phyloP scores from a whole-genome alignment of 2,113 vertebrate genomes.

The Paralichthys olivaceus region DNA sequence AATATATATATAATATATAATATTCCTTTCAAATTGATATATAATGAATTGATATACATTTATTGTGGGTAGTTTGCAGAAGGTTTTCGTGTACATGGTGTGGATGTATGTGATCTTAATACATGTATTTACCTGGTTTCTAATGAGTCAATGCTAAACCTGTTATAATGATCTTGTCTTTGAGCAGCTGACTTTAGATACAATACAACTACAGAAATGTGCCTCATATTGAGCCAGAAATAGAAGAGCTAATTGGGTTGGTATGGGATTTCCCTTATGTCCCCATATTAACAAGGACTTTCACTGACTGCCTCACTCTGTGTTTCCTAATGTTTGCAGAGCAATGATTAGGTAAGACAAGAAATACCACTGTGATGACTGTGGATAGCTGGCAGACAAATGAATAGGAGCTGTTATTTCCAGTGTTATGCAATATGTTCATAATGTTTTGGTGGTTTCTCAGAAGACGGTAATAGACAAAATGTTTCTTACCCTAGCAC shows the following conservation, averaged over 20 bases:
- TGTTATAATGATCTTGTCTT: too few species aligned
- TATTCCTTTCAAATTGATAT: too few species aligned
- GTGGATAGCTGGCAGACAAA: neutral
- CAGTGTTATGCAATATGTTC: slow-evolving; percentile 61
- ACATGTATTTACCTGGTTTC: too few species aligned
- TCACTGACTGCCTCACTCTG: neutral
- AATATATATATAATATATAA: too few species aligned
- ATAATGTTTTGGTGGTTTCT: slow-evolving; percentile 26
- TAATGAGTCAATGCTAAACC: too few species aligned
- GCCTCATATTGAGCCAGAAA: too few species aligned
- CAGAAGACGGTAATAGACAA: slow-evolving; percentile 9
- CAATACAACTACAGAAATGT: too few species aligned
- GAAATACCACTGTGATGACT: slow-evolving; percentile 10
- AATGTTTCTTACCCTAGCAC: neutral
- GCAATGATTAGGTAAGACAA: slow-evolving; percentile 7
- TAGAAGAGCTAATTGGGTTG: neutral
- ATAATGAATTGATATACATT: too few species aligned
- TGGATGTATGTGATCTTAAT: too few species aligned
- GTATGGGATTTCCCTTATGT: neutral
- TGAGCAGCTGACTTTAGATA: too few species aligned
- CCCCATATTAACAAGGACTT: neutral
- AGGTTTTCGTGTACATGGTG: too few species aligned
- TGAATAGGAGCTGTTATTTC: slow-evolving; percentile 26
- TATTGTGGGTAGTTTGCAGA: too few species aligned
- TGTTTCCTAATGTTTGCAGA: slow-evolving; percentile 11